Percentiles rank a stretch among this genome's conserved stretches.
phyloP scores from a whole-genome alignment of 2,888 invertebrate genomes.

The Nomada goodeniana region DNA sequence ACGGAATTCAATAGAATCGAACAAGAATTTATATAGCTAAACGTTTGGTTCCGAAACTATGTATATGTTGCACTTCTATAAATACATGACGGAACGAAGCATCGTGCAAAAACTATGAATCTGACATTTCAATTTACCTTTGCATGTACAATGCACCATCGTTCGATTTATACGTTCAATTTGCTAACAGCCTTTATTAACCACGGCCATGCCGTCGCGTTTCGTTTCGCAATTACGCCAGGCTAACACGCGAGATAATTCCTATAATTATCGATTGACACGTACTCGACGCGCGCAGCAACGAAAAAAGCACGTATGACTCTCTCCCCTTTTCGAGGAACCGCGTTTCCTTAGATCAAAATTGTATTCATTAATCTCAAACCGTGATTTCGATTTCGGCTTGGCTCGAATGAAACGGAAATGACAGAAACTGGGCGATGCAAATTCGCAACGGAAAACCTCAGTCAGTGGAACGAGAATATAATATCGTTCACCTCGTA shows the following conservation, averaged over 20 bases:
- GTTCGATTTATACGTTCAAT: not conserved
- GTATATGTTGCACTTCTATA: too few relatives aligned
- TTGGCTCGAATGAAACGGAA: not conserved
- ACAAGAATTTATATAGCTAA: too few relatives aligned
- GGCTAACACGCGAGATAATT: constrained; percentile 18
- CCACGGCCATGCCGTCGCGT: not conserved
- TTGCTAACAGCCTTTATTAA: not conserved
- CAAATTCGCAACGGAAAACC: not conserved
- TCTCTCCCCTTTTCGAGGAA: not conserved
- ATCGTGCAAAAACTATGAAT: too few relatives aligned
- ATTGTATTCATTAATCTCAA: not conserved
- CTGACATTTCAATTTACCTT: not conserved
- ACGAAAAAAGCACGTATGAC: constrained; percentile 3
- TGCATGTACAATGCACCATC: not conserved
- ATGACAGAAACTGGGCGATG: not conserved
- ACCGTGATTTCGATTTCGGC: not conserved
- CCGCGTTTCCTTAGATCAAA: not conserved
- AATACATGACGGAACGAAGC: too few relatives aligned
- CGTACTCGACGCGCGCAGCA: constrained; percentile 2
- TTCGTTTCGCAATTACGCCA: constrained; percentile 6
- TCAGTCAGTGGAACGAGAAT: not conserved
- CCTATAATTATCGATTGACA: constrained; percentile 37
- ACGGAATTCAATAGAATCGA: too few relatives aligned
- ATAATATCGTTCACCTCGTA: too few relatives aligned
- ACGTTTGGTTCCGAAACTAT: too few relatives aligned